Percentiles rank a stretch among this genome's conserved stretches.
phyloP scores from a whole-genome alignment of 2,888 invertebrate genomes.

The Stegana nigrithorax region DNA sequence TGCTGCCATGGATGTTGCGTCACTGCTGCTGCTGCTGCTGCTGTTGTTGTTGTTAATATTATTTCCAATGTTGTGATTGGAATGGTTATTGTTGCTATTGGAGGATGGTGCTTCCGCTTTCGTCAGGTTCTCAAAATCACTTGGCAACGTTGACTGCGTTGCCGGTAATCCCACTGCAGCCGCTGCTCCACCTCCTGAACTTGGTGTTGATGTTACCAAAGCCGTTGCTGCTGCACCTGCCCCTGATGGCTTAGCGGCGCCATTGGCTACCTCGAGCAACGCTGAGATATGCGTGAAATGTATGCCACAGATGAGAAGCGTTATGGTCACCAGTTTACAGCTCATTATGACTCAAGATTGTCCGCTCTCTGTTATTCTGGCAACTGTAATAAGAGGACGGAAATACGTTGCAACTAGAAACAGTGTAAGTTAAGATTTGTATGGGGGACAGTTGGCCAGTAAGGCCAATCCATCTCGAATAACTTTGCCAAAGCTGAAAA shows the following conservation, averaged over 20 bases:
- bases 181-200: conserved; percentile 24
- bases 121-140: conserved; percentile 9
- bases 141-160: conserved; percentile 38
- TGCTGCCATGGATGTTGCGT: conserved; percentile 5
- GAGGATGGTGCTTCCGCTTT: conserved; percentile 32
- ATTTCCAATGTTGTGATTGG: conserved; percentile 1
- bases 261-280: conserved; percentile 11
- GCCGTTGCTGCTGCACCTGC: conserved; percentile 15
- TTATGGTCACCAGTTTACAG: conserved; percentile 17
- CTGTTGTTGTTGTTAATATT: conserved; percentile 16
- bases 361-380: too few species aligned
- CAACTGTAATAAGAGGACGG: conserved; percentile 30
- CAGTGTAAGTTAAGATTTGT: too few species aligned
- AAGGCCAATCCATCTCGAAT: too few species aligned
- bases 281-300: conserved; percentile 17
- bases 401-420: conserved; percentile 14
- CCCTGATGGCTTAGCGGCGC: neutral
- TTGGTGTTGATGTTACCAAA: conserved; percentile 18
- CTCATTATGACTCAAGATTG: too few species aligned
- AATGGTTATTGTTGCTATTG: conserved; percentile 12
- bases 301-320: neutral
- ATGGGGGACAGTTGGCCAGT: too few species aligned
- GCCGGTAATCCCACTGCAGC: conserved; percentile 25
- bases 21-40: neutral
- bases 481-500: too few species aligned